Percentiles rank a stretch among this genome's conserved stretches.
Conservation (phyloP, 2,797 vertebrate genomes). For the Rallus crepitans region DNA sequence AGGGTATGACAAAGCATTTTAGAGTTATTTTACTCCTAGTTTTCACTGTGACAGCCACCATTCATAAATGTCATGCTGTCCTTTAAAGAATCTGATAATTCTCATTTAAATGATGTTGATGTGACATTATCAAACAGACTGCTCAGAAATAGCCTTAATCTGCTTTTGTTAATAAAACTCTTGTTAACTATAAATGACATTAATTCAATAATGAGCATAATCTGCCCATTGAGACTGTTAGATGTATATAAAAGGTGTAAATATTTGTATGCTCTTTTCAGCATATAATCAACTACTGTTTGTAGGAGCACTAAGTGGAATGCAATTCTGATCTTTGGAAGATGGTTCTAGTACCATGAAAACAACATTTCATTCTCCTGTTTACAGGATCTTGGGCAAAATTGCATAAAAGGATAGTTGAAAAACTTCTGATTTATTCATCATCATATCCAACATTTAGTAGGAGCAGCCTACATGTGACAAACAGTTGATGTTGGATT, state of each 20-base stretch:
- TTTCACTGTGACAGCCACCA: neutral
- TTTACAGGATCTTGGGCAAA: neutral
- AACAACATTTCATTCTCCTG: neutral
- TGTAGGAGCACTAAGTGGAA: neutral
- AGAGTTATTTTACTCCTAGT: neutral
- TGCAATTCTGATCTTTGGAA: neutral
- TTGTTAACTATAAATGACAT: rapidly evolving
- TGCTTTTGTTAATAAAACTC: neutral
- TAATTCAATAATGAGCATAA: neutral
- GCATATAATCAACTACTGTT: neutral
- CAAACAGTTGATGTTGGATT: neutral
- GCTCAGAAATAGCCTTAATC: neutral
- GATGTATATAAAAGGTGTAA: neutral
- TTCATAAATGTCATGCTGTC: neutral
- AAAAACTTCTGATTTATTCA: neutral
- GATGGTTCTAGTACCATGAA: neutral
- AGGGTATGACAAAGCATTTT: neutral
- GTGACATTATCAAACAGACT: neutral
- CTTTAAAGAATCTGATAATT: neutral
- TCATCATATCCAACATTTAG: neutral
- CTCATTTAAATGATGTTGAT: neutral
- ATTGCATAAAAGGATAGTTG: neutral
- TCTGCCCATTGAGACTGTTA: neutral
- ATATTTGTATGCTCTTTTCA: neutral
- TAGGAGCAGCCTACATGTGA: rapidly evolving